These are phyloP conservation scores for Bombus pascuorum DNA, from an alignment of 1,140 invertebrate genomes.

Conservation along the genomic window DNA sequence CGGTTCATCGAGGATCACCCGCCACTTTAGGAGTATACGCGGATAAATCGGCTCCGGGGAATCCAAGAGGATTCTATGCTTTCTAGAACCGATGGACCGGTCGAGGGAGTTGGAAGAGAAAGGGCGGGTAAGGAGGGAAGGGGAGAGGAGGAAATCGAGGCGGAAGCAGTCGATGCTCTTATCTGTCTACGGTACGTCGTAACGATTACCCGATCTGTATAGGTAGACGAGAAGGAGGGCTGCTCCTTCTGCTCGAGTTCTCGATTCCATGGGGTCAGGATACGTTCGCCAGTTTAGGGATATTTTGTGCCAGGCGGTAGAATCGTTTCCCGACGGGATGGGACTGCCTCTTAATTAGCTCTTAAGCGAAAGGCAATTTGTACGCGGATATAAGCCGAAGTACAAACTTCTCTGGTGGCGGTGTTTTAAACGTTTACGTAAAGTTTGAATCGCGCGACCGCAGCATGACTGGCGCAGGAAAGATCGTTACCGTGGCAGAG, in stretches of 20 bases:
- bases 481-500: slow-evolving; percentile 32
- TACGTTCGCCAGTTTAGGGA: slow-evolving; percentile 40
- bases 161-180: slow-evolving; percentile 69
- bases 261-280: slow-evolving; percentile 53
- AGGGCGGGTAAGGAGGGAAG: slow-evolving; percentile 5
- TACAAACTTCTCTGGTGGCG: slow-evolving; percentile 57
- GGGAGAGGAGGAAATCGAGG: slow-evolving; percentile 56
- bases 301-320: slow-evolving; percentile 44
- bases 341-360: slow-evolving; percentile 64
- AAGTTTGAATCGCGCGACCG: slow-evolving; percentile 59
- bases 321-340: slow-evolving; percentile 44
- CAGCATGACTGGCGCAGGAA: background rate
- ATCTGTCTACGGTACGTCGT: slow-evolving; percentile 76
- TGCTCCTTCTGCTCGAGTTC: slow-evolving; percentile 37
- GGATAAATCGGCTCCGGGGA: slow-evolving; percentile 72
- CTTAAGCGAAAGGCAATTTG: slow-evolving; percentile 69
- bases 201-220: slow-evolving; percentile 72
- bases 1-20: slow-evolving; percentile 73
- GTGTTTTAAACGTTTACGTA: slow-evolving; percentile 64
- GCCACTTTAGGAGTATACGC: slow-evolving; percentile 70
- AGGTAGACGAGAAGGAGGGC: slow-evolving; percentile 44
- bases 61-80: slow-evolving; percentile 73
- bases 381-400: slow-evolving; percentile 59
- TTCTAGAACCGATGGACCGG: slow-evolving; percentile 60
- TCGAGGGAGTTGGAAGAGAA: slow-evolving; percentile 18